Base-by-base conservation (phyloP, 2,113 vertebrate species). In the Lynx canadensis region DNA sequence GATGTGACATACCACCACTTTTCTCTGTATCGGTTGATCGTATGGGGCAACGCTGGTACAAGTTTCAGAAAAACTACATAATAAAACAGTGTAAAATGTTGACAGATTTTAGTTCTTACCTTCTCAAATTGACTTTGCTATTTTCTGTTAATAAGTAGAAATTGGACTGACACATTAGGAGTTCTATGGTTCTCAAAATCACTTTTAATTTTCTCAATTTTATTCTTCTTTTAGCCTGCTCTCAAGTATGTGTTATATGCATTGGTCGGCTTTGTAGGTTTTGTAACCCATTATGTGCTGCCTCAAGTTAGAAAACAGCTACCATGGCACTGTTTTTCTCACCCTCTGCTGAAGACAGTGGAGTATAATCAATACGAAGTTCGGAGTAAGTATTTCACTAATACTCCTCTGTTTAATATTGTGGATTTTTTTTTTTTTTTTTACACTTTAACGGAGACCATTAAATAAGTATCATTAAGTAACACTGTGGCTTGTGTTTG, bases 321-420 rank as follows among this genome's bases (percentile, higher is more conserved):
- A 80, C 99, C 99, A 6, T 99, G 99, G 99, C 99, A 99, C 98
- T 99, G 99, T 98, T 99, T 99, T 99, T 99, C 99, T 63, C 99
- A 99, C 89, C 99, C 99, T 0, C 98, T 99, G 98, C 99, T 99
- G 98, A 99, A 99, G 99, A 99, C 99, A 21, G 99, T 99, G 98
- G 99, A 99, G 98, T 99, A 99, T 95, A 99, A 99, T 96, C 99
- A 99, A 90, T 99, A 99, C 97, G 99, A 99, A 99, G 99, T 99
- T 97, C 99, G 99, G 96, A 99, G 99, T 99, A 97, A 99, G 99
- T 98, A 68, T 21, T 65, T 79, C 9, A 0, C 8, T n/a, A 21
- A 10, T 33, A 71, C 36, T 45, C n/a, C 68, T 68, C 66, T 94
- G 68, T 68, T 80, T 19, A 87, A 23, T 55, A 31, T 15, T 21